A percentile compares a stretch with the other conserved stretches of the same genome.
phyloP scores from a whole-genome alignment of 2,888 invertebrate species.

The Dysmachus trigonus region DNA sequence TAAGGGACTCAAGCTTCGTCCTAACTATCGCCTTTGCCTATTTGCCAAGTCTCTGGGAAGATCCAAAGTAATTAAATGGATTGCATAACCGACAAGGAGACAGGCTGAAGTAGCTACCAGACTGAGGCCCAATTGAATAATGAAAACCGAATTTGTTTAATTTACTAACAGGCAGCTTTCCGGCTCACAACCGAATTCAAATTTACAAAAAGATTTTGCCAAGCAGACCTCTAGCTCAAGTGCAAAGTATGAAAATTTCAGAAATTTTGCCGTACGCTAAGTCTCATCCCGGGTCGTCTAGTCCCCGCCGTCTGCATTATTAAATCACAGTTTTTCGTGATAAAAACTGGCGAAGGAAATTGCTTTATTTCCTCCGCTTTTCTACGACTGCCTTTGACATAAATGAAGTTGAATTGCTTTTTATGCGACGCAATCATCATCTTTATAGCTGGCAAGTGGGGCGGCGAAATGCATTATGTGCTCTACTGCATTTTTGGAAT shows the following conservation, averaged over 20 bases:
- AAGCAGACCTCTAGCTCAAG: neutral
- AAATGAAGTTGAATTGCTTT: slow-evolving; percentile 40
- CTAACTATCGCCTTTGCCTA: neutral
- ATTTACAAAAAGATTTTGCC: neutral
- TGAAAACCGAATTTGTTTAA: neutral
- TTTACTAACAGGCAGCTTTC: neutral
- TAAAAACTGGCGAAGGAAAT: slow-evolving; percentile 36
- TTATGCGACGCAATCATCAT: slow-evolving; percentile 33
- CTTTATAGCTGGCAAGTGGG: neutral
- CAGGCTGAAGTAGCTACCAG: neutral
- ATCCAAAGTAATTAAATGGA: neutral
- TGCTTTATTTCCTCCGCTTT: slow-evolving; percentile 36
- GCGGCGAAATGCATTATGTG: slow-evolving; percentile 27
- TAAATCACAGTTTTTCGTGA: slow-evolving; percentile 36
- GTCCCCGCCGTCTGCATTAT: slow-evolving; percentile 15
- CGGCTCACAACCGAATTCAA: neutral
- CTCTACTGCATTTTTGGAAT: slow-evolving; percentile 25
- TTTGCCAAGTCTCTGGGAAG: neutral
- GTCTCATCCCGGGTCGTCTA: neutral
- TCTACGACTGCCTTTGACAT: slow-evolving; percentile 36
- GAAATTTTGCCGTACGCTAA: neutral
- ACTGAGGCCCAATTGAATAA: neutral
- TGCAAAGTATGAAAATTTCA: slow-evolving; percentile 9
- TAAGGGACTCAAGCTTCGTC: neutral
- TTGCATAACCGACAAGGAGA: neutral